Conservation (phyloP, 2,888 invertebrate genomes). For the Parasteatoda lunata region DNA sequence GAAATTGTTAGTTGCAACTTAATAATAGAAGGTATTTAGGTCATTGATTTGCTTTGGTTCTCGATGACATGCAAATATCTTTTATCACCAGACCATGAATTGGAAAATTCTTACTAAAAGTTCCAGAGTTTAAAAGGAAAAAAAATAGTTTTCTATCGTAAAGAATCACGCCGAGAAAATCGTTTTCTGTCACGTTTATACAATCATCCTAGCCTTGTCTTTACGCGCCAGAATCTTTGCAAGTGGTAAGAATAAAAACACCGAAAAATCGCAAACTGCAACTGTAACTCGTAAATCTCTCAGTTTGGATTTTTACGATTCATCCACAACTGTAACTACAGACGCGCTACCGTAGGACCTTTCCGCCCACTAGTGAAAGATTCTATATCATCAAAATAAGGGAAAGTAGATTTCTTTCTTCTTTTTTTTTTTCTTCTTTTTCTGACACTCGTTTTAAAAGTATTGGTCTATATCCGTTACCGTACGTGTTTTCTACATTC, state of each 20-base stretch:
- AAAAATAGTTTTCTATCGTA: not conserved
- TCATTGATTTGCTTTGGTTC: too few species aligned
- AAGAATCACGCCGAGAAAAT: slow-evolving; percentile 26
- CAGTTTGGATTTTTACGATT: slow-evolving; percentile 43
- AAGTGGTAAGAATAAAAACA: not conserved
- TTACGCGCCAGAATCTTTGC: not conserved
- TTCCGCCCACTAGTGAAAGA: not conserved
- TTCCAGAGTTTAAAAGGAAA: too few species aligned
- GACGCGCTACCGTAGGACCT: slow-evolving; percentile 38
- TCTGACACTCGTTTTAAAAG: not conserved
- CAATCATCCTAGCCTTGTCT: slow-evolving; percentile 26
- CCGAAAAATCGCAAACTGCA: slow-evolving; percentile 41
- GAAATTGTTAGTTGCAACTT: too few species aligned
- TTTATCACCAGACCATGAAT: too few species aligned
- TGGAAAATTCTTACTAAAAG: too few species aligned
- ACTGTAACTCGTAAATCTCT: slow-evolving; percentile 53
- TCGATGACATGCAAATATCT: too few species aligned
- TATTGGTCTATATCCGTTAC: too few species aligned
- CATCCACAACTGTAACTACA: slow-evolving; percentile 15
- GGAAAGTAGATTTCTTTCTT: not conserved
- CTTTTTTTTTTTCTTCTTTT: not conserved
- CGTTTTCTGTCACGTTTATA: slow-evolving; percentile 17
- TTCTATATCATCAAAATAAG: not conserved
- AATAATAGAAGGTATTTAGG: too few species aligned
- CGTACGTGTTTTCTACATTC: too few species aligned